Evolutionary conservation across 2,888 invertebrate genomes (phyloP).

Genomic region (Drosophila paracracens): DNA sequence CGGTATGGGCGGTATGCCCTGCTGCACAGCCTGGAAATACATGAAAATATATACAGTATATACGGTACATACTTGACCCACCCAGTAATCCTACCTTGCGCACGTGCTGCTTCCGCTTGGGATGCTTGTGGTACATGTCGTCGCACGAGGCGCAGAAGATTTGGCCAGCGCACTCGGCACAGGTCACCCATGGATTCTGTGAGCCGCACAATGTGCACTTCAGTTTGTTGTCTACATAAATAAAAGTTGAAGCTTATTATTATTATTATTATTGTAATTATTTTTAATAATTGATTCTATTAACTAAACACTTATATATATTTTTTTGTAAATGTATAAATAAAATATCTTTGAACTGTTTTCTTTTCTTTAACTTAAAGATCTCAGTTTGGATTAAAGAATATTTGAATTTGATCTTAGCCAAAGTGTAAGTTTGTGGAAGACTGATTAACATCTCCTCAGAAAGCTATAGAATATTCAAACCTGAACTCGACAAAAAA

Average conservation of each 20-base stretch:
- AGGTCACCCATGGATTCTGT: constrained; percentile 91
- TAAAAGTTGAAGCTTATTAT: not conserved
- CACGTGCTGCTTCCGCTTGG: constrained; percentile 92
- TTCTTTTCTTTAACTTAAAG: not conserved
- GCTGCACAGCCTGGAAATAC: constrained; percentile 80
- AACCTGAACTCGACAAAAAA: not conserved
- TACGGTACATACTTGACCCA: not conserved
- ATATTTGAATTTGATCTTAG: not conserved
- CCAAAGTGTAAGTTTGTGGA: not conserved
- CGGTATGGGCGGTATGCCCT: constrained; percentile 87
- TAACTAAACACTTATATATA: not conserved
- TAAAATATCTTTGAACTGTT: not conserved
- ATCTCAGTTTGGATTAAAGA: not conserved
- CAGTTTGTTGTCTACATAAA: constrained; percentile 85
- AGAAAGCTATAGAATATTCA: not conserved
- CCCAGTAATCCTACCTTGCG: constrained; percentile 87
- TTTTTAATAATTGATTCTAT: not conserved
- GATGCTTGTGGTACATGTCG: constrained; percentile 97
- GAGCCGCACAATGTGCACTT: constrained; percentile 95
- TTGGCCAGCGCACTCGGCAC: constrained; percentile 92
- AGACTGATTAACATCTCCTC: not conserved
- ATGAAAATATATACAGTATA: not conserved
- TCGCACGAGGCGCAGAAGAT: constrained; percentile 96
- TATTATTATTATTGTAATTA: not conserved
- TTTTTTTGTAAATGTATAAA: not conserved